Evolutionary conservation across 2,888 invertebrate species (phyloP).

Genomic region (Spisula solida): DNA sequence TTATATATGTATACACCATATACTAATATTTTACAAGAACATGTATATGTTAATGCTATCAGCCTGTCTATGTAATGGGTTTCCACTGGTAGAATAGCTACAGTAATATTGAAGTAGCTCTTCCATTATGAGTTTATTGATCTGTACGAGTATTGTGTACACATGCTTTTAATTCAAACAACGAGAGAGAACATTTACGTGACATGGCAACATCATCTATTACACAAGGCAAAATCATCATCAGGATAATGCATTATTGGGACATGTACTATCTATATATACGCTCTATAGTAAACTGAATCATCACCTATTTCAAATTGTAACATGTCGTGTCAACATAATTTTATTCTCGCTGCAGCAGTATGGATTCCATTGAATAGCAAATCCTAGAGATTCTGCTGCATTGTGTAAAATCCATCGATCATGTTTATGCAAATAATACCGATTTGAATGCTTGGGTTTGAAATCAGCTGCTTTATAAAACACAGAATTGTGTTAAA

Average conservation of each 20-base stretch:
- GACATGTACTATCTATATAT: too few relatives aligned
- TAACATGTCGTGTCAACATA: not conserved
- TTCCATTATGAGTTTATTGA: too few relatives aligned
- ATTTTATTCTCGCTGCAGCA: not conserved
- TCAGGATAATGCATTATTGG: not conserved
- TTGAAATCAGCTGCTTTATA: not conserved
- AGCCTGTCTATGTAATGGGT: not conserved
- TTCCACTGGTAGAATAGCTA: too few relatives aligned
- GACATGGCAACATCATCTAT: not conserved
- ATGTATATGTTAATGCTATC: not conserved
- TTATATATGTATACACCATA: too few relatives aligned
- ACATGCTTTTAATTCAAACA: not conserved
- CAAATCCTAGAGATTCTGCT: not conserved
- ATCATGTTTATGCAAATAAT: slow-evolving; percentile 10
- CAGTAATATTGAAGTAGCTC: too few relatives aligned
- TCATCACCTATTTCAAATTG: slow-evolving; percentile 11
- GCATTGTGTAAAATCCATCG: not conserved
- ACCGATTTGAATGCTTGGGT: not conserved
- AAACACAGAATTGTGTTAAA: not conserved
- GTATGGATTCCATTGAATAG: not conserved
- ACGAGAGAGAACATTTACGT: not conserved
- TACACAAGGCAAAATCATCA: not conserved
- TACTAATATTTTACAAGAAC: not conserved
- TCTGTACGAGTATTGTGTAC: too few relatives aligned
- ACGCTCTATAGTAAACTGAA: not conserved